Evolutionary conservation across 2,797 vertebrate genomes (phyloP), one percentile per base, ranked within the genome.

Genomic region (Sciurus vulgaris): DNA sequence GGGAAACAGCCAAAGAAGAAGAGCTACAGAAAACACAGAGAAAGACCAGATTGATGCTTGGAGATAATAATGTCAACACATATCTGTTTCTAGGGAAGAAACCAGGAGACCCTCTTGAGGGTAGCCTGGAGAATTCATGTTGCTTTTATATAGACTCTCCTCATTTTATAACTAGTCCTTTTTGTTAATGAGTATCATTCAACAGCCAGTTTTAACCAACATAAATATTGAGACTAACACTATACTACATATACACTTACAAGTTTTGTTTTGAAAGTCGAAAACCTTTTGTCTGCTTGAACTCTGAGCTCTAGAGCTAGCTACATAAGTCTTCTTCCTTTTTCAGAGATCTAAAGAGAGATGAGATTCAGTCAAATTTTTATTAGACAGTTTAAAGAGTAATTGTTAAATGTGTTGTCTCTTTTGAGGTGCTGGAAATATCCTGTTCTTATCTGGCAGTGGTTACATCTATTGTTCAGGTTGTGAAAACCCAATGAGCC

Each of bases 301-400:
- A 30, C 35, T 91, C 47, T 51, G 38, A n/a, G 1, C 67, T 91
- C 38, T 70, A 24, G 28, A 86, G 67, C n/a, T 65, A 86, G 20
- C 44, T 10, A 41, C 47, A 1, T 59, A 72, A 82, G 30, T 7
- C 72, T 54, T 82, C 15, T 35, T 20, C 35, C 13, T 41, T 93
- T 81, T 33, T 22, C 15, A n/a, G 56, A n/a, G 15, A 86, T 70
- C 82, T 85, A 30, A 91, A 94, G 77, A 82, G 70, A 3, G 82
- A 35, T 78, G 89, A 78, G 56, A 65, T 8, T 76, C n/a, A 69
- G 82, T 87, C 85, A 92, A 95, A 63, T 49, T 78, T 96, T 88
- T 94, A 88, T 79, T 56, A 89, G 78, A 73, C 74, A 78, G 82
- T 88, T 95, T 78, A 88, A 86, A 88, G 76, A 51, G 61, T 88